Percentiles rank a stretch among this genome's conserved stretches.
Evolutionary conservation across 2,113 vertebrate genomes (phyloP).

Genomic region (Elachura formosa): DNA sequence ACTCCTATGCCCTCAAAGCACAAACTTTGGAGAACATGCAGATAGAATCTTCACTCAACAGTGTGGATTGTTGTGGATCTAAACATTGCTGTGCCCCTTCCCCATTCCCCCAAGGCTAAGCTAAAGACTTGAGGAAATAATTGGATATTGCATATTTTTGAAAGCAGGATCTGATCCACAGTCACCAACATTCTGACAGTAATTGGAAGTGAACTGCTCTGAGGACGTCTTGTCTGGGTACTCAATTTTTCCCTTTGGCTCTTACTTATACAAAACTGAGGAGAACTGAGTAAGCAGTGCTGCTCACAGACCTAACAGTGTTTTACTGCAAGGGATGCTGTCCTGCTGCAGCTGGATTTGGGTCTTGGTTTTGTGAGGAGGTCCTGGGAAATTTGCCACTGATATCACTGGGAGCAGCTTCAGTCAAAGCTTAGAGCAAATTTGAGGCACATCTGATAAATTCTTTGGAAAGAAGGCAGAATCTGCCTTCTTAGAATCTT

Average conservation of each 20-base stretch:
- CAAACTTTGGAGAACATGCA: not conserved
- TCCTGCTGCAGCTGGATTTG: not conserved
- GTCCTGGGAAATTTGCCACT: not conserved
- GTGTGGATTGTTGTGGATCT: not conserved
- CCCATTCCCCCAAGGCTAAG: not conserved
- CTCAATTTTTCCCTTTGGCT: not conserved
- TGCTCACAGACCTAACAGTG: not conserved
- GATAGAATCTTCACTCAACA: not conserved
- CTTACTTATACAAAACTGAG: not conserved
- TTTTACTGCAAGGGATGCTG: not conserved
- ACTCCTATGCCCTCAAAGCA: not conserved
- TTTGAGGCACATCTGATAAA: not conserved
- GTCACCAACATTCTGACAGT: not conserved
- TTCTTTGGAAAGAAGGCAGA: not conserved
- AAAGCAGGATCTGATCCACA: not conserved
- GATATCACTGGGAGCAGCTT: not conserved
- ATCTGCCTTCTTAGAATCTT: too few relatives aligned
- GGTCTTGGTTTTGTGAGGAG: not conserved
- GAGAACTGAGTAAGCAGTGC: not conserved
- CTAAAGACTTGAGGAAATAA: not conserved
- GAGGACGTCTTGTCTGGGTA: not conserved
- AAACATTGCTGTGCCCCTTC: not conserved
- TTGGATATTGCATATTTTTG: not conserved
- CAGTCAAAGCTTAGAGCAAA: not conserved
- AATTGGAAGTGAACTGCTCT: not conserved